phyloP scores from a whole-genome alignment of 2,113 vertebrate species.

The Tachysurus vachellii region DNA sequence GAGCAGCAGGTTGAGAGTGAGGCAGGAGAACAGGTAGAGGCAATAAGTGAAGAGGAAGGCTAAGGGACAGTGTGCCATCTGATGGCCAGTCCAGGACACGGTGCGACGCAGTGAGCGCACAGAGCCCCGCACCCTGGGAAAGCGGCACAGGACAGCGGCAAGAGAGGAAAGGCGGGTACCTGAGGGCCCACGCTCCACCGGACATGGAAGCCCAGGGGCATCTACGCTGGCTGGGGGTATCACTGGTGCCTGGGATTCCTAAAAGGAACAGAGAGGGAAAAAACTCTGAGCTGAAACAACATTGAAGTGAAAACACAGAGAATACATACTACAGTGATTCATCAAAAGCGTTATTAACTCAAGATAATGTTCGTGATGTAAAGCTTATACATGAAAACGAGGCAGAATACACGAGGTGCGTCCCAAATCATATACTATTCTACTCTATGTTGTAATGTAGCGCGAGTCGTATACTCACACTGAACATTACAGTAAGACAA shows the following conservation, averaged over 20 bases:
- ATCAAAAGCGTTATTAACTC: background rate
- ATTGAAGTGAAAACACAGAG: background rate
- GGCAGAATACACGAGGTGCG: background rate
- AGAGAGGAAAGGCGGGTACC: conserved; percentile 90
- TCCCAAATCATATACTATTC: too few species aligned
- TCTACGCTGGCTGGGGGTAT: conserved; percentile 73
- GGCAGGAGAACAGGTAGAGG: conserved; percentile 84
- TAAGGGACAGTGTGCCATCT: conserved; percentile 84
- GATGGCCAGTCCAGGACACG: conserved; percentile 83
- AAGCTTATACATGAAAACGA: background rate
- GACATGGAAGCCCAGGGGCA: conserved; percentile 62
- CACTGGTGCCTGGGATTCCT: conserved; percentile 79
- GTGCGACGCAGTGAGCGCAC: conserved; percentile 77
- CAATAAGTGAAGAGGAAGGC: conserved; percentile 85
- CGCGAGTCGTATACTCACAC: too few species aligned
- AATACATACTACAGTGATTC: background rate
- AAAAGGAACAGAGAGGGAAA: background rate
- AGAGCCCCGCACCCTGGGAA: conserved; percentile 72
- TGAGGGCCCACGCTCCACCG: conserved; percentile 82
- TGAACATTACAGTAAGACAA: too few species aligned
- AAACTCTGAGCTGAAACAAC: background rate
- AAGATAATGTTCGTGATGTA: background rate
- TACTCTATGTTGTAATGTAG: too few species aligned
- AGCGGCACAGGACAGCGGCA: conserved; percentile 74
- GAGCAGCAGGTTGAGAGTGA: conserved; percentile 72